Percentiles rank a stretch among this genome's conserved stretches.
Conservation (phyloP, 1,140 invertebrate species). For the Phortica variegata region DNA sequence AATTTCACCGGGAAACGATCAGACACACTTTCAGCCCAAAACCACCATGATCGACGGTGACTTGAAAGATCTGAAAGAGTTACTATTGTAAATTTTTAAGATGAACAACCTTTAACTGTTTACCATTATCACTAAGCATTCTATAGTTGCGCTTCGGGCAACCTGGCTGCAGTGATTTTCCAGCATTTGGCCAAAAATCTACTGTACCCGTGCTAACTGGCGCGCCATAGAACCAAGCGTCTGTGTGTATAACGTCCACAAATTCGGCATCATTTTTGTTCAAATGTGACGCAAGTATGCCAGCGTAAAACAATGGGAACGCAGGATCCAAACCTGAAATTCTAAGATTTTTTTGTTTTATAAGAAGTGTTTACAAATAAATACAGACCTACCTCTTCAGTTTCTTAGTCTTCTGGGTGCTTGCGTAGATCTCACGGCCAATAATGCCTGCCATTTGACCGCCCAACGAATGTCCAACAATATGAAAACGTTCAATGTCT, state of each 20-base stretch:
- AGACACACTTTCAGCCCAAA: conserved; percentile 63
- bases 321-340: conserved; percentile 65
- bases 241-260: conserved; percentile 71
- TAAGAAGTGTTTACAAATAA: neutral
- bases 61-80: conserved; percentile 63
- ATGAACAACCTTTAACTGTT: neutral
- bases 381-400: conserved; percentile 38
- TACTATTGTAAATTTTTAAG: too few species aligned
- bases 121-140: conserved; percentile 48
- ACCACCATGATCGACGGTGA: conserved; percentile 66
- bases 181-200: conserved; percentile 67
- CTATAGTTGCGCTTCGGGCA: conserved; percentile 58
- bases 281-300: conserved; percentile 62
- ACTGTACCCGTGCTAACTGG: conserved; percentile 62
- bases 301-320: conserved; percentile 63
- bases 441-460: conserved; percentile 72
- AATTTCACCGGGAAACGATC: conserved; percentile 58
- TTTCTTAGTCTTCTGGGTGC: conserved; percentile 35
- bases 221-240: conserved; percentile 63
- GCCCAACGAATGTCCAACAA: conserved; percentile 76
- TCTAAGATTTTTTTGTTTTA: conserved; percentile 40
- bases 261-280: conserved; percentile 66
- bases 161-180: conserved; percentile 62
- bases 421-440: conserved; percentile 58
- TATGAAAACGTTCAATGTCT: conserved; percentile 61